These are phyloP conservation scores for Crambe crambe DNA, from an alignment of 37 sponge, comb jelly and placozoan species.

Conservation along the genomic window DNA sequence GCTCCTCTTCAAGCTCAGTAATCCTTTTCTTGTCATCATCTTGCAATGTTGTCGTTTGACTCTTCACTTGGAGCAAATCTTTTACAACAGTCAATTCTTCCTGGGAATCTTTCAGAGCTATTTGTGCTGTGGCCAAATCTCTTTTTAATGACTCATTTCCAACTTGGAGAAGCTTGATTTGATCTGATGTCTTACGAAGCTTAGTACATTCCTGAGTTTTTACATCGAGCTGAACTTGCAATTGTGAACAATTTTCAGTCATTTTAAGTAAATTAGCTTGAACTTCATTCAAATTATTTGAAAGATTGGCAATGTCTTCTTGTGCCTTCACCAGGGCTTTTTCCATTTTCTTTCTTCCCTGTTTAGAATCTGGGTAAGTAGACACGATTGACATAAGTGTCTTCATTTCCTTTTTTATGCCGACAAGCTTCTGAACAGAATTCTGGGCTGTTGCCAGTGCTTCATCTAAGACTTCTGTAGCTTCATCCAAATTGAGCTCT, in stretches of 20 bases:
- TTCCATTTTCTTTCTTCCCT: conserved; percentile 66
- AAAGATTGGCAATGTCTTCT: conserved; percentile 50
- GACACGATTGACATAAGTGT: conserved; percentile 43
- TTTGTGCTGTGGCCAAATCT: conserved; percentile 24
- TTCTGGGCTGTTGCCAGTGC: conserved; percentile 52
- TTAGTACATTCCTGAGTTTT: conserved; percentile 49
- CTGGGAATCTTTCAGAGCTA: not conserved
- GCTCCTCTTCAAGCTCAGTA: conserved; percentile 4
- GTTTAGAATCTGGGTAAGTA: conserved; percentile 66
- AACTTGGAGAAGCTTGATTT: conserved; percentile 33
- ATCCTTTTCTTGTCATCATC: not conserved
- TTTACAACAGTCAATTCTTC: not conserved
- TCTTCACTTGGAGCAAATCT: not conserved
- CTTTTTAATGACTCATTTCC: conserved; percentile 35
- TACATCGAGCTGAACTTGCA: conserved; percentile 53
- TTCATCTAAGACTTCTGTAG: conserved; percentile 40
- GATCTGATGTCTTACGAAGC: conserved; percentile 34
- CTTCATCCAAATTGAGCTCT: conserved; percentile 53
- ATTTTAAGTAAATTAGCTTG: conserved; percentile 28
- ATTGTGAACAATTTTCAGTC: conserved; percentile 23
- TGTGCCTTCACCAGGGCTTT: conserved; percentile 76
- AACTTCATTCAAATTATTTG: not conserved
- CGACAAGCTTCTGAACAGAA: conserved; percentile 30
- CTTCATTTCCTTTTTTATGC: conserved; percentile 59
- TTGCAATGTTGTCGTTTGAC: not conserved